A percentile compares a stretch with the other conserved stretches of the same genome.
Conservation (phyloP, 1,140 invertebrate genomes). For the Drosophila kohkoa region DNA sequence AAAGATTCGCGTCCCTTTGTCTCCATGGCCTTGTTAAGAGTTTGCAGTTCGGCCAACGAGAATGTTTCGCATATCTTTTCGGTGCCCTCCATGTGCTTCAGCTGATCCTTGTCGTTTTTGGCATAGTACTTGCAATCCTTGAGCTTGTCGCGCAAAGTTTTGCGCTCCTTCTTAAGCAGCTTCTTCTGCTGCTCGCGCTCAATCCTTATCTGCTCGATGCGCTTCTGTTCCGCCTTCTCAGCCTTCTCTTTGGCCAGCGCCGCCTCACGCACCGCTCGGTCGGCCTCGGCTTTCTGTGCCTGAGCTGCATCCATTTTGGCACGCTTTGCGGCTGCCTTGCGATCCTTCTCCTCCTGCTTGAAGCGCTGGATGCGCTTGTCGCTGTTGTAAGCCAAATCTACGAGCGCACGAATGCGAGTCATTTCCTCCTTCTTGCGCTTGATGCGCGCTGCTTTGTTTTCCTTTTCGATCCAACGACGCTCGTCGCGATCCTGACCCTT, state of each 20-base stretch:
- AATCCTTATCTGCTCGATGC: constrained; percentile 92
- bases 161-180: constrained; percentile 93
- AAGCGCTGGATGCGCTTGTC: constrained; percentile 97
- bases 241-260: constrained; percentile 92
- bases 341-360: constrained; percentile 97
- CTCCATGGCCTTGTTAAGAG: constrained; percentile 90
- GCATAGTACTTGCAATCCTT: constrained; percentile 96
- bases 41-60: constrained; percentile 90
- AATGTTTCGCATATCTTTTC: constrained; percentile 96
- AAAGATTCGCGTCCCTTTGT: constrained; percentile 88
- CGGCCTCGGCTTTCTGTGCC: constrained; percentile 93
- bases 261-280: constrained; percentile 89
- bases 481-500: constrained; percentile 98
- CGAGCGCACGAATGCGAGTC: constrained; percentile 93
- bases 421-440: constrained; percentile 99
- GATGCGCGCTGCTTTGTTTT: constrained; percentile 95
- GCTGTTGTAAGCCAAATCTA: constrained; percentile 96
- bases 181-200: constrained; percentile 94
- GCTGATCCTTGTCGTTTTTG: constrained; percentile 89
- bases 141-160: constrained; percentile 92
- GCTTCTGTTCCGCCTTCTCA: constrained; percentile 92
- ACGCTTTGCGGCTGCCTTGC: constrained; percentile 94
- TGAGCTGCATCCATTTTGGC: constrained; percentile 95
- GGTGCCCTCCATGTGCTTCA: constrained; percentile 94
- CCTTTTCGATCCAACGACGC: constrained; percentile 98